Conservation (phyloP, 2,113 vertebrate species). For the Rhombomys opimus region DNA sequence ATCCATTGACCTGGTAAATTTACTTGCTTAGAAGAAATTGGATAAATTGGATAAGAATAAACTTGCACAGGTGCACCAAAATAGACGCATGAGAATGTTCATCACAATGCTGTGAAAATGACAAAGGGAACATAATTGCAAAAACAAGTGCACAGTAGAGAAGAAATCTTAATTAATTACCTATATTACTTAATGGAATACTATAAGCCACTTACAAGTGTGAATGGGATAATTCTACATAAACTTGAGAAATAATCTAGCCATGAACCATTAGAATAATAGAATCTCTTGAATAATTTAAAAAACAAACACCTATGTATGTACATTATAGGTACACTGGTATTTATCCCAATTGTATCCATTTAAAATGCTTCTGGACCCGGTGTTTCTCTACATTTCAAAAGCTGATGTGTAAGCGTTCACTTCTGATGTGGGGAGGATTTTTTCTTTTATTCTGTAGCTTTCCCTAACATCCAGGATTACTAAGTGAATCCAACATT, state of each 20-base stretch:
- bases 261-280: not conserved
- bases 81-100: not conserved
- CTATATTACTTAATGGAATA: not conserved
- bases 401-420: not conserved
- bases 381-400: not conserved
- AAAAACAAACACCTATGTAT: not conserved
- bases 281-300: not conserved
- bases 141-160: conserved; percentile 4
- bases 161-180: not conserved
- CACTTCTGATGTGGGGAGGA: not conserved
- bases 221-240: not conserved
- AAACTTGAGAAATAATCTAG: not conserved
- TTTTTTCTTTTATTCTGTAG: not conserved
- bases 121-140: conserved; percentile 31
- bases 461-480: not conserved
- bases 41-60: too few relatives aligned
- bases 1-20: not conserved
- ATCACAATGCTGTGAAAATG: not conserved
- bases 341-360: not conserved
- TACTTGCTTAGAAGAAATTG: not conserved
- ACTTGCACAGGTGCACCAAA: not conserved
- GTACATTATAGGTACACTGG: not conserved
- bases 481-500: not conserved
- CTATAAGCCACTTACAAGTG: not conserved
- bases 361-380: not conserved